Conservation (phyloP, 2,797 vertebrate species). For the Pangasius mekongensis region DNA sequence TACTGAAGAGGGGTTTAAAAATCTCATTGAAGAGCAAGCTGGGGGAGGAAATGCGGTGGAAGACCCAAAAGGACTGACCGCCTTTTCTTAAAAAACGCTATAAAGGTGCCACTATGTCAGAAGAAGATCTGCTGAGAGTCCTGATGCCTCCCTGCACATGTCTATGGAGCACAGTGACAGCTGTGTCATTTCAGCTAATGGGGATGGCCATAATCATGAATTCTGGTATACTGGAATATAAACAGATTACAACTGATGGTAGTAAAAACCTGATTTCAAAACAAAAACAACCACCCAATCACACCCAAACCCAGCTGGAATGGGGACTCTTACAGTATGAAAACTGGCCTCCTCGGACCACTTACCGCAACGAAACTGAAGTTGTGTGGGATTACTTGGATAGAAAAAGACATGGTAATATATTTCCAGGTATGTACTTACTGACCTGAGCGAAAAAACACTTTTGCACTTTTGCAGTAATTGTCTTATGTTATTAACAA, state of each 20-base stretch:
- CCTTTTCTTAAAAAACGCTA: not conserved
- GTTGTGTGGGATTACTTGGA: not conserved
- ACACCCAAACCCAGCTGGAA: not conserved
- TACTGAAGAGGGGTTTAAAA: not conserved
- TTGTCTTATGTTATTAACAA: not conserved
- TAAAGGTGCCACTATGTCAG: not conserved
- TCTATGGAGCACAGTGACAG: not conserved
- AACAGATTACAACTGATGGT: not conserved
- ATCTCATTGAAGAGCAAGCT: not conserved
- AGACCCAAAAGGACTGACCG: not conserved
- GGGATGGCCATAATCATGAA: not conserved
- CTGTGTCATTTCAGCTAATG: not conserved
- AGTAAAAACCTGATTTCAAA: not conserved
- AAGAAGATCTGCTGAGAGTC: not conserved
- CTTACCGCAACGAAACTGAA: not conserved
- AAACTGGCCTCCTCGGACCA: too few relatives aligned
- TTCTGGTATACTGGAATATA: not conserved
- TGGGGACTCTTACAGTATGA: not conserved
- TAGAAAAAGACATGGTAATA: not conserved
- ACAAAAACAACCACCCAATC: not conserved
- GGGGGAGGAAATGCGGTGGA: not conserved
- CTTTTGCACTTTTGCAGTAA: too few relatives aligned
- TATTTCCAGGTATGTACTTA: not conserved
- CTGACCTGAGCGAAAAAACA: not conserved
- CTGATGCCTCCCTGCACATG: not conserved